Base-by-base conservation (phyloP, 2,888 invertebrate genomes). In the Drosophila mulleri region DNA sequence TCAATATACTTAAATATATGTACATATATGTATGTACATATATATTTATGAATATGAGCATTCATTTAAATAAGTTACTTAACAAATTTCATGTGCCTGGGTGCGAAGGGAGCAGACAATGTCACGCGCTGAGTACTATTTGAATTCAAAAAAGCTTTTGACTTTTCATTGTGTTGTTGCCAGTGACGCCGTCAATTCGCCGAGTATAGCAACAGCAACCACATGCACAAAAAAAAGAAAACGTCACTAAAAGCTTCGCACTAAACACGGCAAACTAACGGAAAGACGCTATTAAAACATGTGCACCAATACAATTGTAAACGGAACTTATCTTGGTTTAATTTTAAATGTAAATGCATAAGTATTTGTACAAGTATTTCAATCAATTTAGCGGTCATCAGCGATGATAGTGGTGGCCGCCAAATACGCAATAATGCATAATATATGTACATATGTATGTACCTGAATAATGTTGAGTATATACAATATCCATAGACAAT, bases 141-240 rank as follows among this genome's bases (percentile, higher is more conserved):
- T 18, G 32, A 12, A 35, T 18, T 6, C 14, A n/a, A 23, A 20
- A 65, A 66, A 66, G 57, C 73, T 61, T 7, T 20, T 14, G 18
- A 3, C 9, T 32, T 20, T n/a, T 9, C 23, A 29, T 16, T 67
- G 18, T 62, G 14, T 35, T 60, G 48, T 54, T 47, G 37, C 42
- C 57, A 23, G 37, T 76, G 75, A 67, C 75, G 61, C 48, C 9
- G 16, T 12, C 11, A 41, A 41, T 35, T 18, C 26, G 44, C 52
- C 48, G 48, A 18, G 60, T 78, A 67, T 77, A 48, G 79, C 79
- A 78, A 74, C 77, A 67, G 78, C 41, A 62, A 29, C 16, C 48
- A 42, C 35, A 39, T 29, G 45, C 11, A 16, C 9, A 18, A 20
- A 8, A 12, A n/a, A 11, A 23, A 47, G 3, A 18, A 26, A 35